Percentiles rank a stretch among this genome's conserved stretches.
Conservation (phyloP, 2,888 invertebrate genomes). For the Magallana nippona region DNA sequence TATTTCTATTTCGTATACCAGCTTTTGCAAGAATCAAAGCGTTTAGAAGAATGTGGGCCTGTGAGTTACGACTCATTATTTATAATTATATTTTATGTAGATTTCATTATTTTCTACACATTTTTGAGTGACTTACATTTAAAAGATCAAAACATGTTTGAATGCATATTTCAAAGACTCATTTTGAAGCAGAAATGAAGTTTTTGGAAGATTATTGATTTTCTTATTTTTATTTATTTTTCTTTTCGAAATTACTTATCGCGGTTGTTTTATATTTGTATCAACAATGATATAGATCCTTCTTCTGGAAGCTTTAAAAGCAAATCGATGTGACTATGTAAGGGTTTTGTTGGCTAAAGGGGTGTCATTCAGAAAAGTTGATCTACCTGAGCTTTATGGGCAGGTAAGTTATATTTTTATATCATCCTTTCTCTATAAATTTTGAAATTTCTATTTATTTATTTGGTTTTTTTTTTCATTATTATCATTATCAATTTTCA, state of each 20-base stretch:
- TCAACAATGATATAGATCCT: not conserved
- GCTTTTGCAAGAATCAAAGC: not conserved
- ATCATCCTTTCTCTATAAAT: not conserved
- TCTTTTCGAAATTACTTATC: no score
- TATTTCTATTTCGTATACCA: slow-evolving; percentile 13
- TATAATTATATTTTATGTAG: no score
- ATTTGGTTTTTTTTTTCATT: not conserved
- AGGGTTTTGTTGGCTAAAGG: slow-evolving; percentile 15
- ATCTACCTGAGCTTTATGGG: not conserved
- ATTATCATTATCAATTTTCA: not conserved
- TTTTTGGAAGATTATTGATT: no score
- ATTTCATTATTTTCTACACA: no score
- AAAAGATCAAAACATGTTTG: no score
- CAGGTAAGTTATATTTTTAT: not conserved
- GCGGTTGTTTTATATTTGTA: not conserved
- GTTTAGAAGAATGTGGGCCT: not conserved
- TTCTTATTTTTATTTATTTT: no score
- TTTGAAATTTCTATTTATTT: not conserved
- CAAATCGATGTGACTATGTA: slow-evolving; percentile 30
- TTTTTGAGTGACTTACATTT: no score
- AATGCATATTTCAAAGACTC: no score
- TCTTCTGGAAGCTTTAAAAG: slow-evolving; percentile 21
- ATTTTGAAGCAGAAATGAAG: no score
- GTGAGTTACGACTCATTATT: not conserved
- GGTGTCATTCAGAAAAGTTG: not conserved